phyloP scores from a whole-genome alignment of 2,113 vertebrate species.

The Siniperca knerii region DNA sequence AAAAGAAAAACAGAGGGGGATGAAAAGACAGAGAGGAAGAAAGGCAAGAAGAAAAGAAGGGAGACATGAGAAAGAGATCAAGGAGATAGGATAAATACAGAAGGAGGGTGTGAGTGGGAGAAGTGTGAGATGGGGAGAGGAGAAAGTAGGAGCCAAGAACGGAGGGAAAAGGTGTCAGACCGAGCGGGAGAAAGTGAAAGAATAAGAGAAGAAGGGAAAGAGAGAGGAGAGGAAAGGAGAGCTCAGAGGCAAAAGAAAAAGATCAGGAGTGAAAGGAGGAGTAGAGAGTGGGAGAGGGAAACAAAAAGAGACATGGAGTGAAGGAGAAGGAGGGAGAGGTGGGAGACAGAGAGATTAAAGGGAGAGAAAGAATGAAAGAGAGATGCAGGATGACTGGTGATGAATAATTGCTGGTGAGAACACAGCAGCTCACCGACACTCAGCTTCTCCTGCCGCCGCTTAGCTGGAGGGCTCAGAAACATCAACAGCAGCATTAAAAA shows the following conservation, averaged over 20 bases:
- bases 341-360: constrained; percentile 45
- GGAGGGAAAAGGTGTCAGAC: neutral
- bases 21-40: neutral
- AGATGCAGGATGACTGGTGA: constrained; percentile 54
- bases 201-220: neutral
- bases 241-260: neutral
- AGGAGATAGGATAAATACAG: neutral
- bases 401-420: constrained; percentile 68
- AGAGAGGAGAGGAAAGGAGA: neutral
- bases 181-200: neutral
- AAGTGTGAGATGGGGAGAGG: neutral
- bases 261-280: neutral
- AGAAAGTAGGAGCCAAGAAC: neutral
- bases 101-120: neutral
- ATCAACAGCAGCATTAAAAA: constrained; percentile 59
- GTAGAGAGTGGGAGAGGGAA: constrained; percentile 24
- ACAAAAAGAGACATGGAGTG: constrained; percentile 29
- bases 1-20: neutral
- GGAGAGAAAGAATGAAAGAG: constrained; percentile 46
- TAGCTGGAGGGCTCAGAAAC: constrained; percentile 50
- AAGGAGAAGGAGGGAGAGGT: constrained; percentile 31
- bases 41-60: too few species aligned
- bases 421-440: constrained; percentile 46
- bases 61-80: neutral
- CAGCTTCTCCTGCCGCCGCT: constrained; percentile 51